Evolutionary conservation across 2,113 vertebrate genomes (phyloP).

Genomic region (Pampusana beccarii): DNA sequence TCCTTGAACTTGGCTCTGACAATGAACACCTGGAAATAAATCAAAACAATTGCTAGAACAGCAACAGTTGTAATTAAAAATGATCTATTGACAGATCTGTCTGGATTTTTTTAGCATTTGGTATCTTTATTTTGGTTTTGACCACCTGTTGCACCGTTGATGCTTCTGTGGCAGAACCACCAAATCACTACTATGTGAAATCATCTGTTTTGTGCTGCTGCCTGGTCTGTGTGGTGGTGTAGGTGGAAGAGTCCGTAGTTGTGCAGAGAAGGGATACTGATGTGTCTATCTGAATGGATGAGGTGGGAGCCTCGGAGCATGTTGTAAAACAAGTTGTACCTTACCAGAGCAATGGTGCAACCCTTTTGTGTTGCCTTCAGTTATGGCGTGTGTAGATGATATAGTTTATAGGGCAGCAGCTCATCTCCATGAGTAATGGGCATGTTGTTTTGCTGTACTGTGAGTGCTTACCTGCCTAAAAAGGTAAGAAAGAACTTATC

Average conservation of each 20-base stretch:
- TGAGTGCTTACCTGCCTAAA: not conserved
- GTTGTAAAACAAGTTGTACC: not conserved
- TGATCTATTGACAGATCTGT: fast-evolving
- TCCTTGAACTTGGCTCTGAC: not conserved
- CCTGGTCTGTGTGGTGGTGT: fast-evolving
- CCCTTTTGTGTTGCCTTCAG: not conserved
- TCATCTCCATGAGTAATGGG: not conserved
- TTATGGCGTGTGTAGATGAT: not conserved
- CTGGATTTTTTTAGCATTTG: not conserved
- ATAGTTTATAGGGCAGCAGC: not conserved
- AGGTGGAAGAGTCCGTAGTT: not conserved
- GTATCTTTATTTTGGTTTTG: not conserved
- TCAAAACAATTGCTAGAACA: not conserved
- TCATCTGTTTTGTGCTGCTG: fast-evolving
- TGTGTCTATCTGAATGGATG: not conserved
- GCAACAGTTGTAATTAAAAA: not conserved
- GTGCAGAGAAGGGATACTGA: not conserved
- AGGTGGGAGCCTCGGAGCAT: not conserved
- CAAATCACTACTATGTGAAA: not conserved
- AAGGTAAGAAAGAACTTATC: not conserved
- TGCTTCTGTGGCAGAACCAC: not conserved
- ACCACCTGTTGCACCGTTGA: fast-evolving
- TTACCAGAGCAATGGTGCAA: not conserved
- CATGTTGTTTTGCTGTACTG: not conserved
- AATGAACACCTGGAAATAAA: not conserved